These are phyloP conservation scores for Blastobasis adustella DNA, from an alignment of 2,888 invertebrate species.

Conservation along the genomic window DNA sequence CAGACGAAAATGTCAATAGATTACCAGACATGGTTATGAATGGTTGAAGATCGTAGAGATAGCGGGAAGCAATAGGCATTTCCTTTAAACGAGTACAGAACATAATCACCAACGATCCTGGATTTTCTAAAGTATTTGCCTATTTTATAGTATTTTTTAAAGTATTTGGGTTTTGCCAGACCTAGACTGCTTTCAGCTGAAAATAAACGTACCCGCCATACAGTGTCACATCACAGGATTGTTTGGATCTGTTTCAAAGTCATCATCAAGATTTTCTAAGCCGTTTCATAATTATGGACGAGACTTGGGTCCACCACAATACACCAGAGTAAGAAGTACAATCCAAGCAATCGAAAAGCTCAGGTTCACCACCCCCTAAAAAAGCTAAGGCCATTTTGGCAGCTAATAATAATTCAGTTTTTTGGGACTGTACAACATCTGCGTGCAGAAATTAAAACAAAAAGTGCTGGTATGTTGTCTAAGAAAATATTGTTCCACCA, in stretches of 20 bases:
- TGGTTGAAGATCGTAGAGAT: background rate
- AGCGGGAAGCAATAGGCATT: background rate
- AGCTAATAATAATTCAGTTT: constrained; percentile 1
- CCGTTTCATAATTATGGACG: background rate
- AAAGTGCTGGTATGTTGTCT: background rate
- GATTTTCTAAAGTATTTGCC: constrained; percentile 1
- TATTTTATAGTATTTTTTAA: too few species aligned
- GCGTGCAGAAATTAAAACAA: constrained; percentile 6
- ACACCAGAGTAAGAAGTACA: constrained; percentile 9
- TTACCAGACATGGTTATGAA: background rate
- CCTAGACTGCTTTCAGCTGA: background rate
- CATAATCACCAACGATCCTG: constrained; percentile 7
- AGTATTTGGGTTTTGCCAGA: background rate
- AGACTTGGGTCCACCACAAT: background rate
- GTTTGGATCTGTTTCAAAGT: constrained; percentile 9
- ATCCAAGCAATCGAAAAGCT: constrained; percentile 8
- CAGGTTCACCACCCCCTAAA: constrained; percentile 1
- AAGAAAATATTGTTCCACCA: background rate
- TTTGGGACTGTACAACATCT: background rate
- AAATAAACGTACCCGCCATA: constrained; percentile 7
- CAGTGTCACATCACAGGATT: background rate
- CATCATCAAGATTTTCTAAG: constrained; percentile 1
- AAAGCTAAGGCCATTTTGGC: constrained; percentile 6
- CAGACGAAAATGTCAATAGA: too few species aligned
- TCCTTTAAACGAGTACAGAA: constrained; percentile 6